Evolutionary conservation across 2,797 vertebrate species (phyloP).

Genomic region (Ispidina picta): DNA sequence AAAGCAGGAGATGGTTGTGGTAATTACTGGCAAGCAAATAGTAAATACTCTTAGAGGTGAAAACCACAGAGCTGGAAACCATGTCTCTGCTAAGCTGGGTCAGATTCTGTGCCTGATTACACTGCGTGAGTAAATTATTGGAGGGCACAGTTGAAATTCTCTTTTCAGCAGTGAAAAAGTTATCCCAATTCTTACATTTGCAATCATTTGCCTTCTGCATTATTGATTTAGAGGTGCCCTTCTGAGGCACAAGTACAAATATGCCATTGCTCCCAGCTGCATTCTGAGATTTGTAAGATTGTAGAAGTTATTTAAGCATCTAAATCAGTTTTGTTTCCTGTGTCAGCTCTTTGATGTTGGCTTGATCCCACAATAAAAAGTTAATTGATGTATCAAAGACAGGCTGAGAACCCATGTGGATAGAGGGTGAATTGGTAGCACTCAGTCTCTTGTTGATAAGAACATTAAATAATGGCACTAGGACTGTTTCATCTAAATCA

Average conservation of each 20-base stretch:
- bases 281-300: neutral
- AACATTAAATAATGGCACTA: neutral
- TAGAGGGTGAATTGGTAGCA: neutral
- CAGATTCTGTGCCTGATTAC: slow-evolving; percentile 39
- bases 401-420: neutral
- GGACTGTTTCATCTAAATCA: neutral
- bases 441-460: neutral
- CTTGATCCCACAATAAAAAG: neutral
- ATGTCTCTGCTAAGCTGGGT: neutral
- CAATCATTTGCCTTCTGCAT: neutral
- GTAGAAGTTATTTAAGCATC: neutral
- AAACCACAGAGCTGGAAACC: slow-evolving; percentile 49
- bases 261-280: neutral
- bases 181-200: neutral
- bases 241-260: neutral
- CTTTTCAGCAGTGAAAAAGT: neutral
- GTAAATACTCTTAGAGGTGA: slow-evolving; percentile 36
- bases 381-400: neutral
- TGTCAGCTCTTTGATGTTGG: neutral
- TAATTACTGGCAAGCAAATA: slow-evolving; percentile 34
- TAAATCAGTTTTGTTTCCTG: neutral
- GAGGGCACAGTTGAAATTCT: neutral
- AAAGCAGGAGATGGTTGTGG: slow-evolving; percentile 28
- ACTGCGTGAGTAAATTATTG: slow-evolving; percentile 25
- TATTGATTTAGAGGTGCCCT: neutral